Base-by-base conservation (phyloP, 2,888 invertebrate species). In the Meliscaeva auricollis region DNA sequence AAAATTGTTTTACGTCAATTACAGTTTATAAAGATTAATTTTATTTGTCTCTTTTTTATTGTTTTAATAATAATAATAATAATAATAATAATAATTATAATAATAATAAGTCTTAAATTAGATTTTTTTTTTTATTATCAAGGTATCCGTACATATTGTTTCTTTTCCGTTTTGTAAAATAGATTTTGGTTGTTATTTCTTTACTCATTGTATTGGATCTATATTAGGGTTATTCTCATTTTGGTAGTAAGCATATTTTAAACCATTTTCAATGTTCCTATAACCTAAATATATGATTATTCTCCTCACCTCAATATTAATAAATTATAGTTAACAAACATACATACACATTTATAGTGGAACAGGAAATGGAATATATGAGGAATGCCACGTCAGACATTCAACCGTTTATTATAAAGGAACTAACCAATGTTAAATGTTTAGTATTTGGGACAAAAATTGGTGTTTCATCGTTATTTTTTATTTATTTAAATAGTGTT, bases 231-330 rank as follows among this genome's bases (percentile, higher is more conserved):
- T 7, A 8, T 30, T 64, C n/a, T 62, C 26, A 17, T 64, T 64
- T 64, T 30, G 64, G 64, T 46, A 32, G 17, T 64, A 32, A 64
- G 64, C 64, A 64, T 60, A 17, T 54, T 64, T 30, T n/a, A n/a
- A 46, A 64, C 62, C 9, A 46, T 46, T 44, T 15, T 9, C 17
- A 22, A 44, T 2, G 11, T 46, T 11, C 44, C 3, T 62, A 30
- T 17, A 44, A 62, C 22, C 60, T 44, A 15, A 62, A 15, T 44
- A 26, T 46, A 64, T 7, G 17, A 3, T 26, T 26, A 3, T 26
- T 26, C 46, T 30, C 64, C 46, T 32, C 64, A 46, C 15, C 44
- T 3, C 3, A 13, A 22, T 60, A 8, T 1, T 6, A 52, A 26
- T 52, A n/a, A 7, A 17, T 35, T 17, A n/a, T 26, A 26, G 2